Percentiles rank a stretch among this genome's conserved stretches.
Evolutionary conservation across 2,113 vertebrate genomes (phyloP).

Genomic region (Cyrtonyx montezumae): DNA sequence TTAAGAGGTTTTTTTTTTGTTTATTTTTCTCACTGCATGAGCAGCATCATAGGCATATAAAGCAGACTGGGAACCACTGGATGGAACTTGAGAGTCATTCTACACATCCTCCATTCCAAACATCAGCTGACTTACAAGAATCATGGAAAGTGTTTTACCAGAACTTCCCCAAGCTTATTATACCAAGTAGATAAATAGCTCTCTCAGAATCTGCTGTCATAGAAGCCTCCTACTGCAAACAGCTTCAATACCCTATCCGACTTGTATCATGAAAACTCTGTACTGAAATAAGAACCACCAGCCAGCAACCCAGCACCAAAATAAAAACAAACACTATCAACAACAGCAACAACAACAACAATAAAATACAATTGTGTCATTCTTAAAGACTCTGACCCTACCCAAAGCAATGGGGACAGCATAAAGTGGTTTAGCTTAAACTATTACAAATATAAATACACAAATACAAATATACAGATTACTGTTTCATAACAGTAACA

Average conservation of each 20-base stretch:
- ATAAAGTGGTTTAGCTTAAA: neutral
- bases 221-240: neutral
- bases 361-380: neutral
- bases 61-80: neutral
- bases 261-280: neutral
- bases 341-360: neutral
- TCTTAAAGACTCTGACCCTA: neutral
- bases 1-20: neutral
- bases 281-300: neutral
- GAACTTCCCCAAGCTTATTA: neutral
- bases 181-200: fast-evolving
- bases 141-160: neutral
- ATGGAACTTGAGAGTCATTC: neutral
- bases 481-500: neutral
- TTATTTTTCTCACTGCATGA: neutral
- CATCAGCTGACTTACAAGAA: neutral
- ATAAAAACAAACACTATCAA: no score
- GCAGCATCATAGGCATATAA: fast-evolving
- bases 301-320: neutral
- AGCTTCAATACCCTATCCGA: neutral
- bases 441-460: neutral
- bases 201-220: neutral
- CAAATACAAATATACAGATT: no score
- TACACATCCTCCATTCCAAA: neutral
- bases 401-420: neutral